Percentiles rank a stretch among this genome's conserved stretches.
phyloP scores from a whole-genome alignment of 2,888 invertebrate species.

The Conistra vaccinii region DNA sequence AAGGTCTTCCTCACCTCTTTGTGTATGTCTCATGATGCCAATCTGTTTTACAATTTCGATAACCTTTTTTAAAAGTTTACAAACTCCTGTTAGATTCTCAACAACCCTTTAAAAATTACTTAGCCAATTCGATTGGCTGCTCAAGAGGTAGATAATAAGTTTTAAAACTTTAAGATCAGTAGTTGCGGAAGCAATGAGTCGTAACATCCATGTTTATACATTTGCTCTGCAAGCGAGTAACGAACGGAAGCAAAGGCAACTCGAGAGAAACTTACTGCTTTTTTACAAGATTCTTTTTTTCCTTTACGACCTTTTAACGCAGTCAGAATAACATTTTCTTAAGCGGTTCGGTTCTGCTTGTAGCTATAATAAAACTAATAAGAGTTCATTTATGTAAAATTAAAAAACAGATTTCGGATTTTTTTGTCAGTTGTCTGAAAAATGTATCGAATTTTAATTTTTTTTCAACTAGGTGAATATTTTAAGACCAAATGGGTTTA shows the following conservation, averaged over 20 bases:
- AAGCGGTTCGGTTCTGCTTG: slow-evolving; percentile 26
- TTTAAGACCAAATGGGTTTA: no score
- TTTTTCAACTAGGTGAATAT: background rate
- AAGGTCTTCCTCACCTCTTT: background rate
- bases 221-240: slow-evolving; percentile 40
- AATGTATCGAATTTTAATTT: fast-evolving
- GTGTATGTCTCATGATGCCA: background rate
- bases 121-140: slow-evolving; percentile 23
- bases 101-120: background rate
- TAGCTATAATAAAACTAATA: slow-evolving; percentile 5
- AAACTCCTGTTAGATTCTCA: background rate
- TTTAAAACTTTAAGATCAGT: slow-evolving; percentile 40
- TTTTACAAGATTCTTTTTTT: slow-evolving; percentile 31
- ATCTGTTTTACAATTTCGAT: background rate
- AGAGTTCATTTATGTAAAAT: slow-evolving; percentile 3
- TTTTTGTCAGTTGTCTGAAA: no score
- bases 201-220: slow-evolving; percentile 50
- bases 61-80: background rate
- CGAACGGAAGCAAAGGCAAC: slow-evolving; percentile 35
- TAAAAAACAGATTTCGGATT: background rate
- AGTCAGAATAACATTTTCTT: slow-evolving; percentile 43
- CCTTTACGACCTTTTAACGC: slow-evolving; percentile 40
- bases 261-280: slow-evolving; percentile 19
- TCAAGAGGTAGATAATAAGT: slow-evolving; percentile 20
- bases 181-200: slow-evolving; percentile 38